A percentile compares a stretch with the other conserved stretches of the same genome.
These are phyloP conservation scores for Cryptotis parvus DNA, from an alignment of 2,113 vertebrate species.

Conservation along the genomic window DNA sequence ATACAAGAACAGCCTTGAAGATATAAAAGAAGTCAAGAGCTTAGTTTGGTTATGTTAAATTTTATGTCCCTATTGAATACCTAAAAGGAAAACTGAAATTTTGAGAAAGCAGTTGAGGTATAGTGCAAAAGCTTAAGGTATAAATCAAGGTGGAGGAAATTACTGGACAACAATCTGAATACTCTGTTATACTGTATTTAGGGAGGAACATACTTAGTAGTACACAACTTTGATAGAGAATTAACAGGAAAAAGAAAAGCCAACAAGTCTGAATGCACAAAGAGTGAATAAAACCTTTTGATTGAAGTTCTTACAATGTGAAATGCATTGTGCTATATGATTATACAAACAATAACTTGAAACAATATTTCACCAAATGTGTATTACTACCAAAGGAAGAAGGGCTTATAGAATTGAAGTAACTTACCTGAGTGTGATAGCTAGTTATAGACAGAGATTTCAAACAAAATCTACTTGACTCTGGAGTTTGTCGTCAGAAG, in stretches of 20 bases:
- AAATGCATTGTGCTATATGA: fast-evolving
- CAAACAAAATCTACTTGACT: neutral
- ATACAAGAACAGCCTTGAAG: neutral
- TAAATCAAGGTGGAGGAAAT: neutral
- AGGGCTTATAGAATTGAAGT: neutral
- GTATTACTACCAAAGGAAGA: neutral
- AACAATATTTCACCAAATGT: neutral
- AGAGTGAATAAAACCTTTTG: neutral
- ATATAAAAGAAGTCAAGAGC: neutral
- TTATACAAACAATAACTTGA: neutral
- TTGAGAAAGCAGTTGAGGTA: neutral
- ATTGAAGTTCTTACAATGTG: neutral
- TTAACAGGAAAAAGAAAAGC: neutral
- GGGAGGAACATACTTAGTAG: neutral
- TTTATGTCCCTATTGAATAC: neutral
- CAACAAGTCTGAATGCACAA: neutral
- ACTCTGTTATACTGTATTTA: neutral
- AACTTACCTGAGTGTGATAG: neutral
- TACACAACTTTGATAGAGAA: slow-evolving; percentile 13
- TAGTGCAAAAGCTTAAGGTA: neutral
- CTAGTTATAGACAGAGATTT: neutral
- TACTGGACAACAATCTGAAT: neutral
- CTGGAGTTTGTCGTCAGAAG: neutral
- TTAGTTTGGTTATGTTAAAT: neutral
- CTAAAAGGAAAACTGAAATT: neutral